A percentile compares a stretch with the other conserved stretches of the same genome.
Conservation (phyloP, 2,113 vertebrate genomes). For the Laterallus jamaicensis region DNA sequence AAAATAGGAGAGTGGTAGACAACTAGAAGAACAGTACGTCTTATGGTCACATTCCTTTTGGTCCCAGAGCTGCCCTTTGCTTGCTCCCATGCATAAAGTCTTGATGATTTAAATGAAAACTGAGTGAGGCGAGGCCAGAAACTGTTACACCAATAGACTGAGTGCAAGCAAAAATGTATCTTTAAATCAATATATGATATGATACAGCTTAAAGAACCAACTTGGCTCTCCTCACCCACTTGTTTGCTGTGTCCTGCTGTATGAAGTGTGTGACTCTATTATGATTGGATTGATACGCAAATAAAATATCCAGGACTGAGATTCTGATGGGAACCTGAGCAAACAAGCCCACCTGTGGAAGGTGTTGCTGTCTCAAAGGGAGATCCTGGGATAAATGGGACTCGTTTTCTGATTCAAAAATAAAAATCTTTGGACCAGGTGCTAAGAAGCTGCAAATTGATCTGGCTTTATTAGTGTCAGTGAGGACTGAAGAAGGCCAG, state of each 20-base stretch:
- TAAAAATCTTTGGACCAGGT: conserved; percentile 26
- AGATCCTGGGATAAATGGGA: neutral
- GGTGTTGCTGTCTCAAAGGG: neutral
- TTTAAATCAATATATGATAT: neutral
- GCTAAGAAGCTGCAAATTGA: conserved; percentile 50
- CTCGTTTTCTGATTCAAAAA: conserved; percentile 34
- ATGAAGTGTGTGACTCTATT: neutral
- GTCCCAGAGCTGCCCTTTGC: conserved; percentile 37
- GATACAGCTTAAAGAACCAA: neutral
- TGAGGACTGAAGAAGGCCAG: neutral
- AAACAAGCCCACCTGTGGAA: conserved; percentile 36
- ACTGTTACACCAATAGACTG: conserved; percentile 25
- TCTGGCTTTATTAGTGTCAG: neutral
- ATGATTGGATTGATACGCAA: neutral
- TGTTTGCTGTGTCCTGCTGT: neutral
- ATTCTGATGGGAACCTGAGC: conserved; percentile 18
- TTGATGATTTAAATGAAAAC: conserved; percentile 37
- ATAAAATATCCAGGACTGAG: neutral
- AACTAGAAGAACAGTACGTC: neutral
- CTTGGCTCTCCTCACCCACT: neutral
- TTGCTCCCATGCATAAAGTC: neutral
- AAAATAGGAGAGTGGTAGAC: neutral
- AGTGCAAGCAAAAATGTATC: neutral
- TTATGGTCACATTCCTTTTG: conserved; percentile 46
- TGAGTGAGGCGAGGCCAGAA: neutral